Base-by-base conservation (phyloP, 2,113 vertebrate species). In the Corydoras sp. region DNA sequence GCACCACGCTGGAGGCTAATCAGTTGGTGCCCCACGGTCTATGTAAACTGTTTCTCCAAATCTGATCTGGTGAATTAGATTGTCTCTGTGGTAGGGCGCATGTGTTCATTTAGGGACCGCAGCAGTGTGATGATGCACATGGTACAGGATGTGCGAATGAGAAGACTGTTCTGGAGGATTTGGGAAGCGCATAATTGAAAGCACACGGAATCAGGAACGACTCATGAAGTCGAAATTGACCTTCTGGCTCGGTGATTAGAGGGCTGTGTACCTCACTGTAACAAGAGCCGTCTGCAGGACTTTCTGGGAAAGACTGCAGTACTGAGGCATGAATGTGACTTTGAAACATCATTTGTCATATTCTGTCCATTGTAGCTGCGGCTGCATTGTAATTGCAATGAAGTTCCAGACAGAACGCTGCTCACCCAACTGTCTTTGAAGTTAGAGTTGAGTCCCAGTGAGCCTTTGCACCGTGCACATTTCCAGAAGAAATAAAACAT, bases 281-380 rank as follows among this genome's bases (percentile, higher is more conserved):
- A 88, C 78, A 74, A 80, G 82, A 88, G 81, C 83, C 81, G 79
- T 80, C 82, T 82, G 76, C 75, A 79, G 76, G 79, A 75, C 82
- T 84, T 73, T 69, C 81, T 82, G 73, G 29, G 65, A 60, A 56
- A 55, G 9, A 18, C 10, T 55, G 32, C 14, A 14, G 18, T 62
- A 65, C 54, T 70, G 49, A 4, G 49, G 13, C 50, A 15, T 56
- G 15, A 66, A 15, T 58, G 43, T 64, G 32, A n/a, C 66, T 76
- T 49, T 75, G 43, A 62, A 65, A 59, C 73, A 73, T 69, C 12
- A 53, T 69, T 74, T 51, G 35, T 72, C 68, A 62, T 51, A 24
- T 8, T 14, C 32, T 62, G 62, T 50, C 49, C 62, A 60, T 55
- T 69, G 60, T 31, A 55, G 59, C 66, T 69, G 3, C 5, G 49